phyloP scores from a whole-genome alignment of 2,113 vertebrate genomes.

The Vireo altiloquus region DNA sequence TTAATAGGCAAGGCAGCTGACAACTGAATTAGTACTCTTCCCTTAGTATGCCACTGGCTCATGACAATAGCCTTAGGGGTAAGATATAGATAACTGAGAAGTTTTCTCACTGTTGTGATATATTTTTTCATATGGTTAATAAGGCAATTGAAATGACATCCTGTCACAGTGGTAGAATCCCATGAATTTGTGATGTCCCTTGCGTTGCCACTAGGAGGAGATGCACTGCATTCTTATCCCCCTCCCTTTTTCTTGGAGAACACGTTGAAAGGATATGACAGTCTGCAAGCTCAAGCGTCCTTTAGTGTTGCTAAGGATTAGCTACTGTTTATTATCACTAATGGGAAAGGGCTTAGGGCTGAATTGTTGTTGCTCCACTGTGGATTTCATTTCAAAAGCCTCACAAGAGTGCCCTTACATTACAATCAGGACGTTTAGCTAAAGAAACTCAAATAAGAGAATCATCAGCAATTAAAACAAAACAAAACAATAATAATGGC shows the following conservation, averaged over 20 bases:
- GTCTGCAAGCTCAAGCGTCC: background rate
- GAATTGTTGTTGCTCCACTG: background rate
- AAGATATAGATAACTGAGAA: conserved; percentile 93
- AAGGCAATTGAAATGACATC: conserved; percentile 96
- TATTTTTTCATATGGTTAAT: conserved; percentile 92
- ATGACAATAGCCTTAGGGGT: conserved; percentile 99
- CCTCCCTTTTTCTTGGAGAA: background rate
- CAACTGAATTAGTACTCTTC: conserved; percentile 94
- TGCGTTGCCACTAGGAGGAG: conserved; percentile 75
- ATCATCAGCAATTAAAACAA: background rate
- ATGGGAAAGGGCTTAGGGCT: conserved; percentile 25
- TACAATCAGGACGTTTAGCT: background rate
- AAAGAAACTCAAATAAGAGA: background rate
- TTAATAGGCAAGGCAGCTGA: conserved; percentile 93
- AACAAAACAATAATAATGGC: background rate
- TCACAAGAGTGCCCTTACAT: background rate
- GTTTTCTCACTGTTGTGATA: conserved; percentile 85
- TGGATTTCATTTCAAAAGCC: conserved; percentile 16
- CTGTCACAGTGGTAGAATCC: conserved; percentile 79
- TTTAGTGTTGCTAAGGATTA: conserved; percentile 45
- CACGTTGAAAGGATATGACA: background rate
- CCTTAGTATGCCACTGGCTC: conserved; percentile 88
- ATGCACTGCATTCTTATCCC: conserved; percentile 14
- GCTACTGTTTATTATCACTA: conserved; percentile 35
- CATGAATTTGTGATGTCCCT: conserved; percentile 56